Base-by-base conservation (phyloP, 2,888 invertebrate species). In the Nomada goodeniana region DNA sequence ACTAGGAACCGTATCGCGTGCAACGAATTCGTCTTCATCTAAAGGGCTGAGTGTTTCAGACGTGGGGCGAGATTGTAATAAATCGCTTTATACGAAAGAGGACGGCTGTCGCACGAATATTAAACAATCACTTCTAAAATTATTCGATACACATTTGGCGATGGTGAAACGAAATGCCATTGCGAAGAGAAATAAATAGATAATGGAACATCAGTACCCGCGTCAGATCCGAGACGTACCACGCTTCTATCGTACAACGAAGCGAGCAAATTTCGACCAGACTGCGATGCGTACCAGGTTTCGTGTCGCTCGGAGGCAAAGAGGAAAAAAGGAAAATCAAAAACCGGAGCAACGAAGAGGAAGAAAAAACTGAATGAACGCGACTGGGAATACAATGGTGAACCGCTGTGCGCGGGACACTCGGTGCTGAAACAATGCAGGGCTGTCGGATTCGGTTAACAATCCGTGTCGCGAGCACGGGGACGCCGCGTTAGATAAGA, bases 371-470 rank as follows among this genome's bases (percentile, higher is more conserved):
- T 88, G 86, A 83, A 86, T 85, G 88, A 82, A 85, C 82, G 84
- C 84, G 79, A 76, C 71, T 69, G 84, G 72, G 84, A 89, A 90
- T 84, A 91, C 91, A 91, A 91, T 90, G 86, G 88, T 61, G 81
- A 88, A 86, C 90, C 90, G 90, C 90, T 89, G 85, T 77, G 78
- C 80, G 76, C 84, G 84, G 80, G 82, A 83, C 82, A 74, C 85
- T 83, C 85, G 65, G 70, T 71, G 78, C 26, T 82, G 82, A 87
- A 86, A 91, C 90, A 91, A 90, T 90, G 89, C 89, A 71, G 78
- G 78, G 80, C 86, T 90, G 84, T 89, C 87, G 87, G 89, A 88
- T 89, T 90, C 88, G 86, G 88, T 88, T 90, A 90, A 90, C 90
- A 90, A 89, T 89, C 89, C 85, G 85, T 85, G 84, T 82, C 84